Evolutionary conservation across 2,888 invertebrate genomes (phyloP).

Genomic region (Drosophila nr. fundita): DNA sequence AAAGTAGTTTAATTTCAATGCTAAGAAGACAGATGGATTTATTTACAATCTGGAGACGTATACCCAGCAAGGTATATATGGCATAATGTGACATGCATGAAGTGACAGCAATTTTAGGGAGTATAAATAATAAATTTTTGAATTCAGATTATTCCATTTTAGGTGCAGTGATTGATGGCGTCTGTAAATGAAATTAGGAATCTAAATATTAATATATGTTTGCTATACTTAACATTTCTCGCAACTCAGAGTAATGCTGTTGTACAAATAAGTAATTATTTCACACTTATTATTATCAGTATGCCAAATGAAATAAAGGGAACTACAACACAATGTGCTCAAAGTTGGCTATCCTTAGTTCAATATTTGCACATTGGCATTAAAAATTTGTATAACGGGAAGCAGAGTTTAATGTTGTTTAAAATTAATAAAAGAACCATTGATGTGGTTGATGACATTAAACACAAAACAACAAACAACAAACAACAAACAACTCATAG

Average conservation of each 20-base stretch:
- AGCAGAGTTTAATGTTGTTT: conserved; percentile 32
- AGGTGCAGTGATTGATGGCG: not conserved
- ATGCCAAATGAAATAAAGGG: not conserved
- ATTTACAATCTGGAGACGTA: not conserved
- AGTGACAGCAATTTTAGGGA: not conserved
- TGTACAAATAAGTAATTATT: not conserved
- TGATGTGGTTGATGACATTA: conserved; percentile 38
- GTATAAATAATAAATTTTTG: not conserved
- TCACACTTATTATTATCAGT: not conserved
- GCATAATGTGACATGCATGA: not conserved
- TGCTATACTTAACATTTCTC: not conserved
- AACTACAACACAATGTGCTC: not conserved
- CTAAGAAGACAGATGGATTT: not conserved
- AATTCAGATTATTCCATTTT: not conserved
- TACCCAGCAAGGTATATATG: not conserved
- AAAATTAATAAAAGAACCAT: conserved; percentile 62
- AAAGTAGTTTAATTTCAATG: not conserved
- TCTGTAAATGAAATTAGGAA: not conserved
- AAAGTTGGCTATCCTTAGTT: conserved; percentile 3
- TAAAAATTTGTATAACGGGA: conserved; percentile 18
- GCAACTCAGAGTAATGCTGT: not conserved
- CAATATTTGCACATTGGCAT: conserved; percentile 11
- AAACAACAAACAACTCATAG: not conserved
- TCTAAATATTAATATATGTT: not conserved
- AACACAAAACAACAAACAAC: not conserved